These are phyloP conservation scores for Acrobasis consociella DNA, from an alignment of 2,888 invertebrate genomes.

Conservation along the genomic window DNA sequence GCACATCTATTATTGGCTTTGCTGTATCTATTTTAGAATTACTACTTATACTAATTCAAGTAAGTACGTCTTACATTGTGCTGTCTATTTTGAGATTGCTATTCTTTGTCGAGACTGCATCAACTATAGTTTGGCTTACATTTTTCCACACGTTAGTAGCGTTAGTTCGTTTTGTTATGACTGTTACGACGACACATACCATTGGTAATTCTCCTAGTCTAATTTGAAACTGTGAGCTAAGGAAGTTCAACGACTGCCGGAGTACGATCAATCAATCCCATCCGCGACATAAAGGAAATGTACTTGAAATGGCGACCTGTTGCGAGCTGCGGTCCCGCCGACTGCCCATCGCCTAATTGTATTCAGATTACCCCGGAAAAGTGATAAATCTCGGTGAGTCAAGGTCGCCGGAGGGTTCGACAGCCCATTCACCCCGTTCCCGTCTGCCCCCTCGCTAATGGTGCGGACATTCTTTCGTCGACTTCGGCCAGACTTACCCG, in stretches of 20 bases:
- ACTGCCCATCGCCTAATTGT: slow-evolving; percentile 75
- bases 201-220: background rate
- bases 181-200: background rate
- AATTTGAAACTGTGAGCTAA: slow-evolving; percentile 1
- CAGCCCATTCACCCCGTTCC: slow-evolving; percentile 77
- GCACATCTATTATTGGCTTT: slow-evolving; percentile 6
- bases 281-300: slow-evolving; percentile 30
- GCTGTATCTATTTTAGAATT: background rate
- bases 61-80: background rate
- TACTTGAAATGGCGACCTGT: slow-evolving; percentile 58
- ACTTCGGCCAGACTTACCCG: slow-evolving; percentile 62
- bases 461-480: slow-evolving; percentile 75
- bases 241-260: slow-evolving; percentile 4
- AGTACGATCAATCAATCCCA: slow-evolving; percentile 22
- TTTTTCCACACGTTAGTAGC: too few relatives aligned
- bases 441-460: slow-evolving; percentile 74
- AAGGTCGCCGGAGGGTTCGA: slow-evolving; percentile 79
- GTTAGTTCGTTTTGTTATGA: too few relatives aligned
- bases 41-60: background rate
- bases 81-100: too few relatives aligned
- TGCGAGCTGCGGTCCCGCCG: slow-evolving; percentile 57
- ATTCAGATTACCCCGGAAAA: slow-evolving; percentile 78
- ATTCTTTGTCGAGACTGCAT: too few relatives aligned
- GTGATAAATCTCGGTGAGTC: slow-evolving; percentile 77
- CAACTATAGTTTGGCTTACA: too few relatives aligned